These are phyloP conservation scores for Tenebrio molitor DNA, from an alignment of 1,140 invertebrate species.

Conservation along the genomic window DNA sequence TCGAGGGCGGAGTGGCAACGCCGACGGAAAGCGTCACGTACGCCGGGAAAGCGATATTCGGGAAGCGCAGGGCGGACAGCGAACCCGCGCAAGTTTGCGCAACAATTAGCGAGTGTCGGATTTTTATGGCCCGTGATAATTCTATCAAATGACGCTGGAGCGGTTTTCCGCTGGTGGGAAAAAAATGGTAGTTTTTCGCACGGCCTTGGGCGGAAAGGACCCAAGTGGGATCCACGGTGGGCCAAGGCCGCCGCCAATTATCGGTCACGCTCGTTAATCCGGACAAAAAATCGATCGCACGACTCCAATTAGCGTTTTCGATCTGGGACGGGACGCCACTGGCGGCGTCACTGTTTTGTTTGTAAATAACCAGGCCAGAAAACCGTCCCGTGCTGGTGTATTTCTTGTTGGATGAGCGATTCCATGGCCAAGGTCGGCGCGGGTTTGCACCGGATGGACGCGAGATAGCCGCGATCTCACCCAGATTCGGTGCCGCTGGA, in stretches of 20 bases:
- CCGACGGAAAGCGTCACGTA: no score
- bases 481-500: constrained; percentile 24
- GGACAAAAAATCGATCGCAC: not conserved
- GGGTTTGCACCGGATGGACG: constrained; percentile 11
- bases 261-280: not conserved
- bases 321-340: no score
- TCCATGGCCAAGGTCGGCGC: constrained; percentile 14
- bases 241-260: not conserved
- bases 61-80: no score
- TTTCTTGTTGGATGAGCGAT: constrained; percentile 7
- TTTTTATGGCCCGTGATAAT: not conserved
- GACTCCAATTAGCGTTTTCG: not conserved
- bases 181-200: not conserved
- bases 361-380: not conserved
- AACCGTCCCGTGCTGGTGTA: not conserved
- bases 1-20: no score
- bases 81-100: no score
- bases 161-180: not conserved
- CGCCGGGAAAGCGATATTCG: no score
- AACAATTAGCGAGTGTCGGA: not conserved
- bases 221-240: not conserved
- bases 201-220: not conserved
- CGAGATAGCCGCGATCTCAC: constrained; percentile 11
- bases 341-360: no score
- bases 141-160: not conserved